Evolutionary conservation across 2,797 vertebrate species (phyloP), one percentile per base, ranked within the genome.

Genomic region (Natrix natrix): DNA sequence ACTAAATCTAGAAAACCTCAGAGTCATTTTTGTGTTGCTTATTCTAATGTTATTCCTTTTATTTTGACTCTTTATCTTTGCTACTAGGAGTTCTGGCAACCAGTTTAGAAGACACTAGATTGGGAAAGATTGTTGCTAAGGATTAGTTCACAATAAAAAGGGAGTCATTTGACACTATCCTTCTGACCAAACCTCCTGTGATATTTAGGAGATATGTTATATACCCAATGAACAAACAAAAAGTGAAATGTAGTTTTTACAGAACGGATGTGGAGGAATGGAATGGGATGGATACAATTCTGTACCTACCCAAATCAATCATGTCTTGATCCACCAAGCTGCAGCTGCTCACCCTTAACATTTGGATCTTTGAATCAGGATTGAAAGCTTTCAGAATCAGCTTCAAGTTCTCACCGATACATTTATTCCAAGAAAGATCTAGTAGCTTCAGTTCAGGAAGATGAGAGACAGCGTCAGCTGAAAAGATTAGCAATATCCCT

Each of bases 371-470:
- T 4, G 95, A 93, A 1, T 97, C 97, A 60, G 96, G 96, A 95
- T 98, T 98, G 92, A 99, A 92, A 0, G 96, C 97, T 78, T 98
- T 98, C 95, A 98, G 97, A 94, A 99, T 97, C 95, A 98, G 95
- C 83, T 97, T 95, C 93, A 99, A 94, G 93, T 97, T 98, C 59
- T 98, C 98, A 8, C 98, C 98, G 63, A 99, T 98, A 95, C 98
- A 98, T 94, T 99, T 99, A 97, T 98, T 98, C 99, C 99, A 99
- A 93, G 99, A 99, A 88, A 99, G 96, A 93, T 98, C 97, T 96
- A 99, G 92, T 16, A 94, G 96, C 97, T 96, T 96, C 96, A 99
- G 98, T 96, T 97, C 97, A 93, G 95, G 93, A 87, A 98, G 97
- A 93, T 97, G 96, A 91, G 98, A 95, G 91, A 97, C 97, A 3